Base-by-base conservation (phyloP, 30 jellyfish, hydroid and myxozoan genomes). In the Aurelia aurita region DNA sequence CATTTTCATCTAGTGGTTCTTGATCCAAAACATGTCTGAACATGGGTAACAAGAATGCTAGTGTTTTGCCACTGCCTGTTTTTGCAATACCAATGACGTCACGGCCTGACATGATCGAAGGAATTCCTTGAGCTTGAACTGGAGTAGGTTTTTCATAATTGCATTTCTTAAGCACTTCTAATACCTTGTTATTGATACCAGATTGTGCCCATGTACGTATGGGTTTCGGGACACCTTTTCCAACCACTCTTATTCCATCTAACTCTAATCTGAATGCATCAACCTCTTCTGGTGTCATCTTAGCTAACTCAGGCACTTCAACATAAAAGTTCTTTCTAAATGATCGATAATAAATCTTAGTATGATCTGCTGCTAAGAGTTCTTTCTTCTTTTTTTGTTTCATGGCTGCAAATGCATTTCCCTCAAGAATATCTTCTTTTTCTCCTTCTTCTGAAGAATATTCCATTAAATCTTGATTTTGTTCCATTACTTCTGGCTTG, bases 21-120 rank as follows among this genome's bases (percentile, higher is more conserved):
- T 96, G 99, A 82, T 96, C 99, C 26, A 96, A 74, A 47, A 96
- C 96, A 72, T 96, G 99, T 22, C 99, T 97, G 59, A 96, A 87
- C 98, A 96, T 89, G 23, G 99, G 99, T 14, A 96, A 69, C 79
- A 96, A 46, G 58, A 96, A 96, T 1, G 98, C 99, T 59, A 96
- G 75, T 7, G 99, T 96, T 77, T 96, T 96, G 15, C 99, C 99
- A 69, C 99, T 93, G 6, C 99, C 99, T 0, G 99, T 96, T 63
- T 96, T 96, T 29, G 99, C 99, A 69, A 96, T 96, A 16, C 99
- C 99, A 62, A 96, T 96, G 63, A 96, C 91, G 60, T 96, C 99
- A 34, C 99, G 96, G 8, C 99, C 99, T 15, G 99, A 96, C 99
- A 96, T 96, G 3, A 96, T 82, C 0, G 98, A 96, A 11, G 99